Percentiles rank a stretch among this genome's conserved stretches.
Evolutionary conservation across 2,113 vertebrate genomes (phyloP).

Genomic region (Lampris megalopsis): DNA sequence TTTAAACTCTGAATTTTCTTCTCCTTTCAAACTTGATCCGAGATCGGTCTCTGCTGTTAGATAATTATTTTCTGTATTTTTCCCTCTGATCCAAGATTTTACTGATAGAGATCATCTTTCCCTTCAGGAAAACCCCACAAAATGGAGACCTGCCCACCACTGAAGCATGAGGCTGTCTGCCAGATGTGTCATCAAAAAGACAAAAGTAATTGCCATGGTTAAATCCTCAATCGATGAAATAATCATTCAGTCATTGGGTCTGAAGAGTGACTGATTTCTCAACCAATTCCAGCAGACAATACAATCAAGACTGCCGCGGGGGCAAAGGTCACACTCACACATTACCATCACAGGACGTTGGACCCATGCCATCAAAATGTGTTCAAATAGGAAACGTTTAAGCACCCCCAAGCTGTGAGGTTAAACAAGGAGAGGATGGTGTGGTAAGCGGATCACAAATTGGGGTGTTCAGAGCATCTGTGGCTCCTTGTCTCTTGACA

Average conservation of each 20-base stretch:
- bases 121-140: constrained; percentile 68
- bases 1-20: no score
- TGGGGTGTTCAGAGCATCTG: neutral
- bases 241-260: neutral
- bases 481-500: neutral
- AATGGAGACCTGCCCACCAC: constrained; percentile 15
- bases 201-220: neutral
- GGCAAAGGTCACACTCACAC: constrained; percentile 12
- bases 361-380: neutral
- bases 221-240: neutral
- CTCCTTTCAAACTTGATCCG: no score
- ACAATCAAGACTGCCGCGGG: neutral
- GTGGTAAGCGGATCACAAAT: neutral
- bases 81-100: neutral
- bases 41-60: no score
- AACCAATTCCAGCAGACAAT: neutral
- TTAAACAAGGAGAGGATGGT: neutral
- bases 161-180: constrained; percentile 51
- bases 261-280: neutral
- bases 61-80: no score
- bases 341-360: neutral
- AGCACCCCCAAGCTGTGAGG: neutral
- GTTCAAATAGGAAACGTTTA: neutral
- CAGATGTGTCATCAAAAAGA: neutral
- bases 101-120: constrained; percentile 4